Conservation (phyloP, 2,888 invertebrate genomes). For the Ectemnius lituratus region DNA sequence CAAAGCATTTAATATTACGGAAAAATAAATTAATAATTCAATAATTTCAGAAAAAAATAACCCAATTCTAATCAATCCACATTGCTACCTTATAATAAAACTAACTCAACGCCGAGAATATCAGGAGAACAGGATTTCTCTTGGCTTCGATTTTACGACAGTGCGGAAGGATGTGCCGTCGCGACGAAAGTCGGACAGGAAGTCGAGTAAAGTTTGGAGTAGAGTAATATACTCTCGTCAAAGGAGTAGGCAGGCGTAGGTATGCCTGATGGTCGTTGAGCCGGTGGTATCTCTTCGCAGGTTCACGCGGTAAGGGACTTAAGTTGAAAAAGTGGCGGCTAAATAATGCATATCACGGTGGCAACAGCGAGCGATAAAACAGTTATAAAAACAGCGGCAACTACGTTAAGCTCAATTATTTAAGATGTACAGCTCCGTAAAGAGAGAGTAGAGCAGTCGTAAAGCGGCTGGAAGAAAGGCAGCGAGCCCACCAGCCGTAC, state of each 20-base stretch:
- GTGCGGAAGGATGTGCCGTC: no score
- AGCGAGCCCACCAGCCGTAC: slow-evolving; percentile 13
- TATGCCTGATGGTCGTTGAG: no score
- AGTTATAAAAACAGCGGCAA: slow-evolving; percentile 77
- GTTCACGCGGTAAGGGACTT: slow-evolving; percentile 46
- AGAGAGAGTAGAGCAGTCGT: slow-evolving; percentile 73
- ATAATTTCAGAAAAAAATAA: no score
- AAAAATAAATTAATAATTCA: no score
- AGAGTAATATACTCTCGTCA: slow-evolving; percentile 16
- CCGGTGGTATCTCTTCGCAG: slow-evolving; percentile 55
- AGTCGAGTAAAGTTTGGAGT: slow-evolving; percentile 7
- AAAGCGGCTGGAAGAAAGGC: slow-evolving; percentile 68
- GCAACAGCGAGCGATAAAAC: slow-evolving; percentile 74
- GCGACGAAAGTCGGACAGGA: not conserved
- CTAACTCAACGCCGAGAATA: no score
- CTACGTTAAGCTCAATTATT: slow-evolving; percentile 77
- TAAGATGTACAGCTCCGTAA: slow-evolving; percentile 72
- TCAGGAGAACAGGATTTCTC: no score
- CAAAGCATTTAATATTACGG: no score
- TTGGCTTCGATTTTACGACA: no score
- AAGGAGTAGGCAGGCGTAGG: slow-evolving; percentile 11
- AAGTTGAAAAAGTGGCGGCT: slow-evolving; percentile 72
- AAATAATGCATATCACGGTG: slow-evolving; percentile 71
- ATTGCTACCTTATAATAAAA: no score
- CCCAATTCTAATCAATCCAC: no score